Evolutionary conservation across 2,888 invertebrate genomes (phyloP), one percentile per base, ranked within the genome.

Genomic region (Tridacna gigas): DNA sequence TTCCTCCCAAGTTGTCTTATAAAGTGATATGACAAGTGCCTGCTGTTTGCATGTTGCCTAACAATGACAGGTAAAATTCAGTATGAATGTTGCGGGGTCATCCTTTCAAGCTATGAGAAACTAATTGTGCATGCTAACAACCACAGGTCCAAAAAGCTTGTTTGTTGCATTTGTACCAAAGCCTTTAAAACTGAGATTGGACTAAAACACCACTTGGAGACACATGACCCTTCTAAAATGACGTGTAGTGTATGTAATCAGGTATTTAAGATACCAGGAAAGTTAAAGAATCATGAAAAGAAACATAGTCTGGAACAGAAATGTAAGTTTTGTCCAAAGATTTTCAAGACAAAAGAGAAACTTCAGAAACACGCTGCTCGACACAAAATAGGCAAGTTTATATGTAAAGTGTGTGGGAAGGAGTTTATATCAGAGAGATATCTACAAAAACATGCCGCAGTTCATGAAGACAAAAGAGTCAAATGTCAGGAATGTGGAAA

Each of bases 21-120:
- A 37, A 37, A 37, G 3, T 37, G 2, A 37, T 66, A 25, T 60
- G n/a, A 60, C 4, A 60, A 60, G n/a, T 60, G 60, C 60, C n/a
- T 60, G 60, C n/a, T 9, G 60, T n/a, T 60, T 60, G 18, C 60
- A 37, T 37, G 37, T 37, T 37, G 37, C 37, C 47, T n/a, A 69
- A 25, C 4, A n/a, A 71, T 71, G 71, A 47, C 45, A 15, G 22
- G 45, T 48, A 47, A 77, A 45, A 65, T 66, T 22, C 67, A 67
- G 67, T 77, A 77, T 69, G 67, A 77, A 51, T 77, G 77, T 51
- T 77, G 77, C 69, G 77, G 77, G 12, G 61, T 51, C 28, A 37
- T 69, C 11, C 67, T 67, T 9, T 48, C 66, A 4, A 69, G 28
- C 37, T 47, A 56, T 67, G 77, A 67, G 37, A 51, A 37, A 37